Evolutionary conservation across 2,113 vertebrate genomes (phyloP), one percentile per base, ranked within the genome.

Genomic region (Zeus faber): DNA sequence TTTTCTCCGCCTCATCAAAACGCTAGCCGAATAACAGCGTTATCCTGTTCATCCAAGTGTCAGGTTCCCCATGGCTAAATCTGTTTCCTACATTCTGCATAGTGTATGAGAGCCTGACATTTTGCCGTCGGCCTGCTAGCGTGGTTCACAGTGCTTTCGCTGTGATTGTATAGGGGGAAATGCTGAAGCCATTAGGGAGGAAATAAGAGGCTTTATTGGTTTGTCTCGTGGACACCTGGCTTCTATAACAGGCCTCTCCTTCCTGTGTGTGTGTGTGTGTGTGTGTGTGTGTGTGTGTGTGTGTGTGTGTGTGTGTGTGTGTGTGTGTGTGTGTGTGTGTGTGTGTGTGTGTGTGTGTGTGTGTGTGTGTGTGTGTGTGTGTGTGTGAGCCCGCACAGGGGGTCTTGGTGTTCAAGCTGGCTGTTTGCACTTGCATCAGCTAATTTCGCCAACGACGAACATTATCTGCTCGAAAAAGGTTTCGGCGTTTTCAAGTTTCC

Each of bases 191-290:
- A 80, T 81, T 83, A 75, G 51, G 49, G 69, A 79, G 79, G 80
- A 84, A 86, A 79, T 59, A 37, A 60, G 74, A 80, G 68, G 62
- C 77, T 82, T 87, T 83, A 85, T 80, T 77, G 78, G 74, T 67
- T 77, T 73, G 84, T 69, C 71, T 79, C 51, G 54, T 74, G 65
- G 80, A 81, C 83, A 87, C 83, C 83, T 87, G 80, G 80, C 72
- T 80, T 74, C 65, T 67, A 81, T 79, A 85, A 85, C 60, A 70
- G 46, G 37, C 50, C 43, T 62, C 53, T 59, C 48, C 22, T 45
- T 55, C 26, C 46, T n/a, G 17, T 21, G 5, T 10, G 18, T 4
- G 10, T 14, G 24, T 18, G 14, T 49, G 24, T 17, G 24, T 49
- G 23, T 27, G 24, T 48, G 14, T 45, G 17, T 33, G 6, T 14